Conservation (phyloP, 2,113 vertebrate genomes). For the Lethenteron reissneri region DNA sequence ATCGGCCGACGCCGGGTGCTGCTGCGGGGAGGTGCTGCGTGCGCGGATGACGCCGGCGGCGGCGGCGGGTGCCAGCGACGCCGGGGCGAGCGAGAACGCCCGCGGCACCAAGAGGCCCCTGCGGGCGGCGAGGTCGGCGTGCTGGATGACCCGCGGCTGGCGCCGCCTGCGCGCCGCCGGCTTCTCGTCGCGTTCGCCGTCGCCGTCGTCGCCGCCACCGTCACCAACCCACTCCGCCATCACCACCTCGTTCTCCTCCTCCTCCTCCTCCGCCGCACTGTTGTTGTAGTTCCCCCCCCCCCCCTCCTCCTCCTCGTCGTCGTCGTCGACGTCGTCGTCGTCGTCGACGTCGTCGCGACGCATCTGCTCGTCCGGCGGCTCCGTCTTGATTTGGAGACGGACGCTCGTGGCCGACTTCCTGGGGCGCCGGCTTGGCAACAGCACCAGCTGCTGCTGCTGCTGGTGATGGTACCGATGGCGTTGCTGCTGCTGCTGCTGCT, state of each 20-base stretch:
- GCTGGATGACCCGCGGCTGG: slow-evolving; percentile 12
- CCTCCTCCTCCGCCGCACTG: slow-evolving; percentile 20
- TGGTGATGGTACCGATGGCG: slow-evolving; percentile 13
- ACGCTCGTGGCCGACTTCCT: slow-evolving; percentile 42
- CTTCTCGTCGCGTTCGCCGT: slow-evolving; percentile 14
- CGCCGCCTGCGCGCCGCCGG: slow-evolving; percentile 19
- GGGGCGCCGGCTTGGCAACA: slow-evolving; percentile 32
- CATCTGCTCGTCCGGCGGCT: slow-evolving; percentile 71
- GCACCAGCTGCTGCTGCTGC: slow-evolving; percentile 53
- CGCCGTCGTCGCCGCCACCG: slow-evolving; percentile 10
- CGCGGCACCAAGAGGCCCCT: too few relatives aligned
- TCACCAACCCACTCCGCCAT: slow-evolving; percentile 17
- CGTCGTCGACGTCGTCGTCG: slow-evolving; percentile 84
- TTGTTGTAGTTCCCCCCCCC: too few relatives aligned
- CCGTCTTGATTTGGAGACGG: slow-evolving; percentile 46
- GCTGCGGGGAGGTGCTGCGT: too few relatives aligned
- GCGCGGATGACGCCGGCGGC: too few relatives aligned
- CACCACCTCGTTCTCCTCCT: slow-evolving; percentile 38
- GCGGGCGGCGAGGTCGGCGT: too few relatives aligned
- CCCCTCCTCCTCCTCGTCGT: slow-evolving; percentile 67
- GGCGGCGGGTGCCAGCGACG: slow-evolving; percentile 39
- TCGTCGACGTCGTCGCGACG: slow-evolving; percentile 86
- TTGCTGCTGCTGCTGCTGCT: too few relatives aligned
- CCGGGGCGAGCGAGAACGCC: slow-evolving; percentile 14
- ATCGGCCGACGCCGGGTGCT: too few relatives aligned